A percentile compares a stretch with the other conserved stretches of the same genome.
phyloP scores from a whole-genome alignment of 1,140 invertebrate species.

The Drosophila burlai region DNA sequence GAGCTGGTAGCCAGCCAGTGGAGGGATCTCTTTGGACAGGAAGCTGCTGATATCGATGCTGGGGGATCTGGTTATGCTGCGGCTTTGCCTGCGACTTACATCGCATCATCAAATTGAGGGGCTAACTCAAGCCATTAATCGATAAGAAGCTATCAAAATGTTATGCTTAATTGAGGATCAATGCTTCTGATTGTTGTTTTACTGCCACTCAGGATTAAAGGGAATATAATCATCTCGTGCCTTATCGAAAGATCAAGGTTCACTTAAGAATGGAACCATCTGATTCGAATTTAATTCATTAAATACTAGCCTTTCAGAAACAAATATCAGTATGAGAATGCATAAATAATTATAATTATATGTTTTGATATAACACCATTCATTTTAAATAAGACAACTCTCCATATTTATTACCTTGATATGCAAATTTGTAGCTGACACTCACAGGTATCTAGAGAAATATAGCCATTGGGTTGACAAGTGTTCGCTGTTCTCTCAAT shows the following conservation, averaged over 20 bases:
- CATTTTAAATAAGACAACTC: no score
- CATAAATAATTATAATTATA: not conserved
- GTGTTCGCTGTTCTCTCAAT: constrained; percentile 3
- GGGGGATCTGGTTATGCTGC: constrained; percentile 35
- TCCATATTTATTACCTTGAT: not conserved
- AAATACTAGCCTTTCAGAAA: no score
- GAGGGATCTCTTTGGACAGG: constrained; percentile 31
- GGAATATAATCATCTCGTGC: not conserved
- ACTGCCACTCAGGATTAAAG: not conserved
- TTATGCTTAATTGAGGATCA: constrained; percentile 4
- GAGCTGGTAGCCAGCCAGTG: constrained; percentile 10
- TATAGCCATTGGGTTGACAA: not conserved
- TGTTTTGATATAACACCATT: not conserved
- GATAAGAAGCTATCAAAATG: constrained; percentile 7
- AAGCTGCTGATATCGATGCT: constrained; percentile 40
- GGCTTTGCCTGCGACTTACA: constrained; percentile 11
- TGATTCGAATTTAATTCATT: not conserved
- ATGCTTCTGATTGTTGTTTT: not conserved
- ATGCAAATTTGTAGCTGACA: not conserved
- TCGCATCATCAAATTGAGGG: constrained; percentile 32
- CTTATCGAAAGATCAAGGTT: constrained; percentile 1
- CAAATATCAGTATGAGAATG: not conserved
- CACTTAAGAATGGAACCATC: not conserved
- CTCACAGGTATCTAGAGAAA: not conserved
- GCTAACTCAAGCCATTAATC: constrained; percentile 11